phyloP scores from a whole-genome alignment of 2,797 vertebrate genomes.

The Spinus olivaceus region DNA sequence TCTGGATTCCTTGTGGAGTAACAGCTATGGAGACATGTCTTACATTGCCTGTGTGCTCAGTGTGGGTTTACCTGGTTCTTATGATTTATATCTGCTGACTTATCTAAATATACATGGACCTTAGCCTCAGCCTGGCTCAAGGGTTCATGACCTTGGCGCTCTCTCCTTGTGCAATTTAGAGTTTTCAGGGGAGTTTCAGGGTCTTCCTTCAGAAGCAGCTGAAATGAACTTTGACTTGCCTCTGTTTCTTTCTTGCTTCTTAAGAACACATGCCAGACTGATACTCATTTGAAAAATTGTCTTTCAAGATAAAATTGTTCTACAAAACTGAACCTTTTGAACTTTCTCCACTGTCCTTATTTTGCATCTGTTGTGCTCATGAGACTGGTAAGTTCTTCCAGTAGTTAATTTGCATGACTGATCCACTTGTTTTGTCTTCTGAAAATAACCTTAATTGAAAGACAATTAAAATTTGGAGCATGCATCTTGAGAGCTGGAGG shows the following conservation, averaged over 20 bases:
- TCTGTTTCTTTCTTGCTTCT: neutral
- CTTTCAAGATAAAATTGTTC: neutral
- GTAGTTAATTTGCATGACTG: neutral
- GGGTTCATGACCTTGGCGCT: neutral
- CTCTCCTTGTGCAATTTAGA: neutral
- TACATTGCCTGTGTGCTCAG: neutral
- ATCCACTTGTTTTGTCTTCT: neutral
- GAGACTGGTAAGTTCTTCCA: neutral
- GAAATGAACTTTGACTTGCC: neutral
- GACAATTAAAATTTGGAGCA: neutral
- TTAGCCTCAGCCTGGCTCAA: neutral
- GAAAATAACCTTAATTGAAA: neutral
- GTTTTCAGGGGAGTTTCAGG: neutral
- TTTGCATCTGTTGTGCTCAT: neutral
- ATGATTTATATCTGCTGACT: neutral
- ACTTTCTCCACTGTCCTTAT: neutral
- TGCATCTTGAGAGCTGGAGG: neutral
- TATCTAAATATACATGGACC: neutral
- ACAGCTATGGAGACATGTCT: neutral
- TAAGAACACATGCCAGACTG: neutral
- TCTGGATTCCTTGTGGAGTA: neutral
- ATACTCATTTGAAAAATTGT: neutral
- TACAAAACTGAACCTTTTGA: neutral
- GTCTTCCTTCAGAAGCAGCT: neutral
- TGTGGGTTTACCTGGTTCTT: neutral